Conservation (phyloP, 2,797 vertebrate species). For the Sus cebifrons region DNA sequence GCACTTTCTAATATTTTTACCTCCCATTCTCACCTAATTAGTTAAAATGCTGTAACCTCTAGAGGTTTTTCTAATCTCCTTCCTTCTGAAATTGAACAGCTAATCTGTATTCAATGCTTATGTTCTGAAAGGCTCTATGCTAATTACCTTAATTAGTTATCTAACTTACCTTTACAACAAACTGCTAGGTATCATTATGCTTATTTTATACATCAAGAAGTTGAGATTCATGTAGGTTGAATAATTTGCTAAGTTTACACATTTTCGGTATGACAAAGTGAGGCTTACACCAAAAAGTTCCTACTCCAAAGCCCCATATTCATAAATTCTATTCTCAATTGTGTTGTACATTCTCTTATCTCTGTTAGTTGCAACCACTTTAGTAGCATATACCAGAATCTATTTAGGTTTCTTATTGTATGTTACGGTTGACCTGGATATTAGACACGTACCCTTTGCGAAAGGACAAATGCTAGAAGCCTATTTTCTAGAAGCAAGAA, state of each 20-base stretch:
- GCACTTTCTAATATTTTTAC: background rate
- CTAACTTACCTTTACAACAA: background rate
- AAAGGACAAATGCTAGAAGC: background rate
- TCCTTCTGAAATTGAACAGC: background rate
- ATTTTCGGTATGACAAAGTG: background rate
- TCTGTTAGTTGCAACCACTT: background rate
- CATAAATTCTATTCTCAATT: background rate
- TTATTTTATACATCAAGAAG: background rate
- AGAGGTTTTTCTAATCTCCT: background rate
- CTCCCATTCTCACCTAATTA: background rate
- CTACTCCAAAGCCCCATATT: background rate
- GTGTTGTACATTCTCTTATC: background rate
- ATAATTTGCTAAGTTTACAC: background rate
- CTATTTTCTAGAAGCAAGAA: background rate
- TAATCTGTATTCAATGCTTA: background rate
- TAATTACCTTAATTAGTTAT: constrained; percentile 8
- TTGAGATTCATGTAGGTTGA: background rate
- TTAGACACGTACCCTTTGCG: background rate
- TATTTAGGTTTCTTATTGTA: background rate
- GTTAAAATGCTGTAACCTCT: background rate
- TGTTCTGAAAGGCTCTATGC: background rate
- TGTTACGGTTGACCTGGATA: background rate
- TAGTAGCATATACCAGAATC: background rate
- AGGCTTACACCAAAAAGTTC: background rate
- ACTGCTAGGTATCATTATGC: background rate